Evolutionary conservation across 1,140 invertebrate species (phyloP).

Genomic region (Fopius arisanus): DNA sequence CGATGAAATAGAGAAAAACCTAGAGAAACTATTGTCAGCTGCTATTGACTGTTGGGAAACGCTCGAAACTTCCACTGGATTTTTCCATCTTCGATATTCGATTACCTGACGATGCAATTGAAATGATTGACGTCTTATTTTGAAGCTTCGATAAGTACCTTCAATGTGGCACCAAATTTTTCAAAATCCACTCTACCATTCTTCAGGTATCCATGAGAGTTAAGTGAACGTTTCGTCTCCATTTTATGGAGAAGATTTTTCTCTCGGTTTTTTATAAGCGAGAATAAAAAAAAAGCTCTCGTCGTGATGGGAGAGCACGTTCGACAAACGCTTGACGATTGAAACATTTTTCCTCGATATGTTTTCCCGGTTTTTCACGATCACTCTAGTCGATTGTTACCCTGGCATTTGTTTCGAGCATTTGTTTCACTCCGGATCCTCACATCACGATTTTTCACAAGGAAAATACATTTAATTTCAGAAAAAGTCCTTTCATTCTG

Average conservation of each 20-base stretch:
- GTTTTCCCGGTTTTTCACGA: neutral
- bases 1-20: conserved; percentile 5
- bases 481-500: too few relatives aligned
- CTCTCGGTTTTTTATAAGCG: neutral
- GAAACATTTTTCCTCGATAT: neutral
- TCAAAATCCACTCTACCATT: too few relatives aligned
- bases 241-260: neutral
- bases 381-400: neutral
- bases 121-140: too few relatives aligned
- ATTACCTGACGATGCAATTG: too few relatives aligned
- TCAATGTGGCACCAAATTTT: too few relatives aligned
- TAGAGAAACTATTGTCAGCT: neutral
- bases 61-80: too few relatives aligned
- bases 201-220: too few relatives aligned
- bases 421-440: neutral
- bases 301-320: conserved; percentile 16
- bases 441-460: neutral
- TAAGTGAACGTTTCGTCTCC: too few relatives aligned
- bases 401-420: neutral
- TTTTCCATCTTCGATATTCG: too few relatives aligned
- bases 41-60: neutral
- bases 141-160: too few relatives aligned
- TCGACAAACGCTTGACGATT: conserved; percentile 15
- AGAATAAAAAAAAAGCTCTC: neutral
- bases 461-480: too few relatives aligned